These are phyloP conservation scores for Notospermus geniculatus DNA, from an alignment of 1,140 invertebrate species.

Conservation along the genomic window DNA sequence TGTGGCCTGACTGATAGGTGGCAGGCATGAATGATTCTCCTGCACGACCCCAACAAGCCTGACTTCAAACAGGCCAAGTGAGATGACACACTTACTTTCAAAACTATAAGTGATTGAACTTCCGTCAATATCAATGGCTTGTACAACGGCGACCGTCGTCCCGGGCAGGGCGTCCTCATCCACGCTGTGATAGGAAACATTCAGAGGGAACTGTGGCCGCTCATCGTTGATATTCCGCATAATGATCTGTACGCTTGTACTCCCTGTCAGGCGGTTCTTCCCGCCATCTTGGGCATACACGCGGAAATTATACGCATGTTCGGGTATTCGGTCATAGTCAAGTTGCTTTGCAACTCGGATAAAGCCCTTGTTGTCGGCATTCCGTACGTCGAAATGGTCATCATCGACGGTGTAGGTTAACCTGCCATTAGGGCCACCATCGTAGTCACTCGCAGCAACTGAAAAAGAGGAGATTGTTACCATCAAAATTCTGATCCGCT, in stretches of 20 bases:
- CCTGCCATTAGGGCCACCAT: conserved; percentile 89
- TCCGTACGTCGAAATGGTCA: conserved; percentile 81
- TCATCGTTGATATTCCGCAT: conserved; percentile 5
- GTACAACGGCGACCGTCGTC: not conserved
- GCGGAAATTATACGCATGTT: not conserved
- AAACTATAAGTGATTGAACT: not conserved
- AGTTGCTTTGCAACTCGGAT: conserved; percentile 63
- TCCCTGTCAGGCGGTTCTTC: not conserved
- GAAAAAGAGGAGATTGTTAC: conserved; percentile 28
- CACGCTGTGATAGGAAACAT: not conserved
- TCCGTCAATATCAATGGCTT: conserved; percentile 4
- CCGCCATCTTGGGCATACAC: not conserved
- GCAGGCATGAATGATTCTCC: no score
- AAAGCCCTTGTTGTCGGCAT: conserved; percentile 75
- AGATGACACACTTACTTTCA: conserved; percentile 77
- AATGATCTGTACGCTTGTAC: conserved; percentile 1
- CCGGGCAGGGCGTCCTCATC: not conserved
- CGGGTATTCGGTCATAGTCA: conserved; percentile 6
- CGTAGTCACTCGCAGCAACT: conserved; percentile 88
- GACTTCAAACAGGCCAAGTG: not conserved
- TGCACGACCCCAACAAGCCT: no score
- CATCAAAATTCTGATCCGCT: no score
- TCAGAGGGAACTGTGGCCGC: not conserved
- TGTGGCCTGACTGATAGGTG: no score
- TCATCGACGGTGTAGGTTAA: conserved; percentile 90